A percentile compares a stretch with the other conserved stretches of the same genome.
Evolutionary conservation across 2,113 vertebrate genomes (phyloP).

Genomic region (Benitochromis conjunctus): DNA sequence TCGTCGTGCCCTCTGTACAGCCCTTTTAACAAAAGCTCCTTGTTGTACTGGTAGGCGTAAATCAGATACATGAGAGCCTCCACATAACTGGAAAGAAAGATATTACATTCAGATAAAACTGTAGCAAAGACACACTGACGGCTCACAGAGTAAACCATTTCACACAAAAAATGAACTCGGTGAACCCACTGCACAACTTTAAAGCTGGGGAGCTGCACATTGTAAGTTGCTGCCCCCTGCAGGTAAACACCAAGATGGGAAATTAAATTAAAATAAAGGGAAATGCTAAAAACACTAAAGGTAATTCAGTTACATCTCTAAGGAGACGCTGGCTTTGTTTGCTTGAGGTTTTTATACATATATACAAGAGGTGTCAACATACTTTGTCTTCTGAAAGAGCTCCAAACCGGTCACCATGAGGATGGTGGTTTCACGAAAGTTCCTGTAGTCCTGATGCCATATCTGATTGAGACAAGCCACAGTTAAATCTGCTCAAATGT

Average conservation of each 20-base stretch:
- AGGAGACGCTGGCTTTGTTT: not conserved
- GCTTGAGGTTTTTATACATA: not conserved
- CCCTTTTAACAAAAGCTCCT: slow-evolving; percentile 89
- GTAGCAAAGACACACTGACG: not conserved
- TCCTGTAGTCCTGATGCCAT: slow-evolving; percentile 94
- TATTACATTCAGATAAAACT: not conserved
- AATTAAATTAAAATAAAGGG: not conserved
- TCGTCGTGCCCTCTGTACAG: slow-evolving; percentile 87
- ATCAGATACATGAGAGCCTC: slow-evolving; percentile 93
- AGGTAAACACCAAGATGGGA: not conserved
- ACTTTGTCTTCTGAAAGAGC: slow-evolving; percentile 88
- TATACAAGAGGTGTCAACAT: slow-evolving; percentile 56
- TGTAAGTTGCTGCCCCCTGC: slow-evolving; percentile 60
- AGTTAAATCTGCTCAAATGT: not conserved
- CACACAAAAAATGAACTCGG: not conserved
- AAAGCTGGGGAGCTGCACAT: not conserved
- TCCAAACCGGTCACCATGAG: slow-evolving; percentile 94
- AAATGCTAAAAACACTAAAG: not conserved
- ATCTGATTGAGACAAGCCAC: slow-evolving; percentile 68
- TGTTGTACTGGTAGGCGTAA: slow-evolving; percentile 94
- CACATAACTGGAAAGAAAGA: slow-evolving; percentile 80
- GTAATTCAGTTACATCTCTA: not conserved
- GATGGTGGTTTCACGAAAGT: slow-evolving; percentile 89
- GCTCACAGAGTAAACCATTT: not conserved
- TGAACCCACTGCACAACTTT: slow-evolving; percentile 31